Conservation (phyloP, 2,113 vertebrate species). For the Perccottus glenii region DNA sequence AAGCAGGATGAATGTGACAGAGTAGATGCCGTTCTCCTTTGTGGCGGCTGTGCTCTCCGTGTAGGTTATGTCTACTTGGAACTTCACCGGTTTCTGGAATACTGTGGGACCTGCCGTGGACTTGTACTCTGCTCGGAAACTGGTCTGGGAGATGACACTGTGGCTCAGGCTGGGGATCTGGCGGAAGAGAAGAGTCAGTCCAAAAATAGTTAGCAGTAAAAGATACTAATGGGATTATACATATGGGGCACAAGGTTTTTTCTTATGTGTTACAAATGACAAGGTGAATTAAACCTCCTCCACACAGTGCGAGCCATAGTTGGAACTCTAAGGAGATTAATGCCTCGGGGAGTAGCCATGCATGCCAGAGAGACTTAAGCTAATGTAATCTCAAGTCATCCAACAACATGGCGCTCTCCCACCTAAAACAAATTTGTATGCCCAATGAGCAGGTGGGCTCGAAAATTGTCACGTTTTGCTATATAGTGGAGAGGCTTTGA, state of each 20-base stretch:
- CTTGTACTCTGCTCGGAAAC: constrained; percentile 98
- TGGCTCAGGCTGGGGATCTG: constrained; percentile 98
- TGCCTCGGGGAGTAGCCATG: constrained; percentile 59
- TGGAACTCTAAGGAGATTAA: constrained; percentile 64
- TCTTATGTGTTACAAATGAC: constrained; percentile 38
- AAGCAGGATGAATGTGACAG: constrained; percentile 97
- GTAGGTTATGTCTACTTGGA: constrained; percentile 99
- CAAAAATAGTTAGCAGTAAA: constrained; percentile 17
- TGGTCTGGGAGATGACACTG: constrained; percentile 98
- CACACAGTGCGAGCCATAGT: constrained; percentile 49
- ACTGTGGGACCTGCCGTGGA: constrained; percentile 96
- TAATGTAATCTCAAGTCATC: constrained; percentile 66
- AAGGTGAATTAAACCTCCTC: constrained; percentile 63
- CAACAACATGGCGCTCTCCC: constrained; percentile 53
- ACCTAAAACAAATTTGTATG: constrained; percentile 64
- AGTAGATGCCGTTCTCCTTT: constrained; percentile 98
- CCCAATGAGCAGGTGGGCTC: constrained; percentile 61
- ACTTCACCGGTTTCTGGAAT: constrained; percentile 99
- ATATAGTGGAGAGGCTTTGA: constrained; percentile 58
- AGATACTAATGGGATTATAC: constrained; percentile 48
- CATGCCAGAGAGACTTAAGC: constrained; percentile 59
- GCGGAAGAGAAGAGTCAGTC: not conserved
- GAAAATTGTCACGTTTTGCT: constrained; percentile 57
- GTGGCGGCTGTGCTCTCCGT: constrained; percentile 92
- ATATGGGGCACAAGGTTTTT: constrained; percentile 31